Conservation (phyloP, 2,888 invertebrate genomes). For the Eulithis prunata region DNA sequence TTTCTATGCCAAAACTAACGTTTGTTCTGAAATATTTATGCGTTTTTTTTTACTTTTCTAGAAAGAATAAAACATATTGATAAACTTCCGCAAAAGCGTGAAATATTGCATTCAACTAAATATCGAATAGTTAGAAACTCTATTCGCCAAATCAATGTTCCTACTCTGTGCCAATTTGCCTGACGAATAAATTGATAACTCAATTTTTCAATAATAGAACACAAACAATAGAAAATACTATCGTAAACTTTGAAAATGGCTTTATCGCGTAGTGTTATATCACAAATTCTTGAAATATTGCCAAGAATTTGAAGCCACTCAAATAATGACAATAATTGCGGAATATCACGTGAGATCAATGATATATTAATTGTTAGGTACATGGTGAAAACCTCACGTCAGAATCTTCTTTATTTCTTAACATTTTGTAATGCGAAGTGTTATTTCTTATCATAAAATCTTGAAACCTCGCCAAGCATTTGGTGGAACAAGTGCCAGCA, state of each 20-base stretch:
- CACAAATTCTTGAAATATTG: slow-evolving; percentile 10
- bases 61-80: too few species aligned
- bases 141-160: too few species aligned
- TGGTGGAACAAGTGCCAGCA: slow-evolving; percentile 18
- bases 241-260: background rate
- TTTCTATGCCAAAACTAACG: slow-evolving; percentile 57
- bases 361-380: too few species aligned
- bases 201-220: too few species aligned
- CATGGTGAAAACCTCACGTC: background rate
- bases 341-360: background rate
- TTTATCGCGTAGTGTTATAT: background rate
- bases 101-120: too few species aligned
- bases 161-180: too few species aligned
- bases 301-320: background rate
- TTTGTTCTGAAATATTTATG: slow-evolving; percentile 57
- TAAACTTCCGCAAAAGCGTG: too few species aligned
- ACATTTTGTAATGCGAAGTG: slow-evolving; percentile 1
- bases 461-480: slow-evolving; percentile 29
- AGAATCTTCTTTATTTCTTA: background rate
- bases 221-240: background rate
- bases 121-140: too few species aligned
- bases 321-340: background rate
- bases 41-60: background rate
- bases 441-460: slow-evolving; percentile 20
- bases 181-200: too few species aligned